Evolutionary conservation across 1,140 invertebrate genomes (phyloP).

Genomic region (Aphidius gifuensis): DNA sequence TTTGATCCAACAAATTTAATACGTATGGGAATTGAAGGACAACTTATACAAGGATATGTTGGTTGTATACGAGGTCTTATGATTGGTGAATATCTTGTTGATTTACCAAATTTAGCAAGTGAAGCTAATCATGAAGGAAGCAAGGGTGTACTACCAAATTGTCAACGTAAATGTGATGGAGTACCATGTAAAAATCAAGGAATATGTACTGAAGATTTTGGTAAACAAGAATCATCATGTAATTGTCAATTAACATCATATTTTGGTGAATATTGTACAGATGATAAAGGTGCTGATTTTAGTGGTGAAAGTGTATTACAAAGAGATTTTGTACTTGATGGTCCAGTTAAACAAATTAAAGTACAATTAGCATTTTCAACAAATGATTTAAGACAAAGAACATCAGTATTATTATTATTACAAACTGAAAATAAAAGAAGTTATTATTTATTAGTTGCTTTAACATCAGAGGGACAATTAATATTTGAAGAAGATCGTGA

Average conservation of each 20-base stretch:
- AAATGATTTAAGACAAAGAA: conserved; percentile 69
- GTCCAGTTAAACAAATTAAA: conserved; percentile 70
- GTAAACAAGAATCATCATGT: conserved; percentile 77
- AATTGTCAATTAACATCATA: conserved; percentile 87
- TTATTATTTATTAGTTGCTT: conserved; percentile 77
- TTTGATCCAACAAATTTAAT: conserved; percentile 73
- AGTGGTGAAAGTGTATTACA: conserved; percentile 79
- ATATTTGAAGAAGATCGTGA: conserved; percentile 83
- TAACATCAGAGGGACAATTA: conserved; percentile 76
- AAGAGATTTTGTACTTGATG: conserved; percentile 70
- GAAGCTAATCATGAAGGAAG: conserved; percentile 70
- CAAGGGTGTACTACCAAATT: conserved; percentile 72
- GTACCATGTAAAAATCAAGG: conserved; percentile 85
- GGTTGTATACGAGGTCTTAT: conserved; percentile 87
- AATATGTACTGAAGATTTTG: conserved; percentile 84
- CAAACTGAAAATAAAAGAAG: conserved; percentile 80
- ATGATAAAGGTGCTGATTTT: conserved; percentile 84
- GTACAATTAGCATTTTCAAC: conserved; percentile 81
- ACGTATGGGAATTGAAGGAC: conserved; percentile 58
- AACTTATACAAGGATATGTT: conserved; percentile 70
- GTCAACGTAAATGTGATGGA: conserved; percentile 84
- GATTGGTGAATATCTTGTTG: conserved; percentile 75
- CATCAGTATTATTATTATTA: conserved; percentile 71
- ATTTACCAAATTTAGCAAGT: conserved; percentile 70
- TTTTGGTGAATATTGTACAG: conserved; percentile 70